These are phyloP conservation scores for Ptychobarbus kaznakovi DNA, from an alignment of 2,797 vertebrate genomes.

Conservation along the genomic window DNA sequence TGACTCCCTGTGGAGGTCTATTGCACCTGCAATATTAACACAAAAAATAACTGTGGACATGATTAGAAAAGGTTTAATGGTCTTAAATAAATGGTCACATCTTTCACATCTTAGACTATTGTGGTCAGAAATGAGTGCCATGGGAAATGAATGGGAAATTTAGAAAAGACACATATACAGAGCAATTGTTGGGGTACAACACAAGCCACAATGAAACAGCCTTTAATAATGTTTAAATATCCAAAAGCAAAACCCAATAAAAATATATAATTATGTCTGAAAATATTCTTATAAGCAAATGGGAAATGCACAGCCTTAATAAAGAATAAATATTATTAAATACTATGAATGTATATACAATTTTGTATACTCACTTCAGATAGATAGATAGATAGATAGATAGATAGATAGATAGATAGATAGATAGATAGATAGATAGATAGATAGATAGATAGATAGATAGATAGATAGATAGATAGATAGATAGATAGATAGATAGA, in stretches of 20 bases:
- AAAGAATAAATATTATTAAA: not conserved
- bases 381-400: not conserved
- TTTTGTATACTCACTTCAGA: not conserved
- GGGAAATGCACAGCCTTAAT: not conserved
- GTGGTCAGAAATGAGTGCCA: no score
- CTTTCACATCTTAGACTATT: not conserved
- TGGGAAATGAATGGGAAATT: not conserved
- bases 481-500: no score
- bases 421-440: no score
- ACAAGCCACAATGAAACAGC: not conserved
- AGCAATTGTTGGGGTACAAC: not conserved
- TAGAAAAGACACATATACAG: not conserved
- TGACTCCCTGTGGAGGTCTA: constrained; percentile 8
- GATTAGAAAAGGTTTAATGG: not conserved
- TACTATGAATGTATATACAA: not conserved
- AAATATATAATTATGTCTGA: not conserved
- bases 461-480: no score
- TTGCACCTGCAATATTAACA: not conserved
- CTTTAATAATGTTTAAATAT: not conserved
- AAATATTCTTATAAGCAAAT: not conserved
- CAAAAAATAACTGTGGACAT: not conserved
- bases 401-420: no score
- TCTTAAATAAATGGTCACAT: not conserved
- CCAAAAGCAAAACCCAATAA: not conserved
- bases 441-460: no score